Evolutionary conservation across 2,888 invertebrate species (phyloP).

Genomic region (Drosophila subquinaria): DNA sequence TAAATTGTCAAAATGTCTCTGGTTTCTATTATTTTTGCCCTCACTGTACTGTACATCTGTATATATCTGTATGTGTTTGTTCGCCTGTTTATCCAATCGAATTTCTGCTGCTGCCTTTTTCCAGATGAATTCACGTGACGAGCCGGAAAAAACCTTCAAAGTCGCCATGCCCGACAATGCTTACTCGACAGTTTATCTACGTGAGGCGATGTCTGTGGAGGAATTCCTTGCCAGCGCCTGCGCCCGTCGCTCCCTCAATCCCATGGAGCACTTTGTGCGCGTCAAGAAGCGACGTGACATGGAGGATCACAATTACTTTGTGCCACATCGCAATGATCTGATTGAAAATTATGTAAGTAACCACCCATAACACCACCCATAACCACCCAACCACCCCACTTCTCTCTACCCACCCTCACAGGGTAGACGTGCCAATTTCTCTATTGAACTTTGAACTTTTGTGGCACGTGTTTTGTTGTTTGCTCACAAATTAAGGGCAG

Average conservation of each 20-base stretch:
- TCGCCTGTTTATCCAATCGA: slow-evolving; percentile 73
- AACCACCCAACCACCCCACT: slow-evolving; percentile 1
- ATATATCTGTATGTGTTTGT: slow-evolving; percentile 28
- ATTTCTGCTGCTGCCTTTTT: slow-evolving; percentile 83
- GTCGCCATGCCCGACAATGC: slow-evolving; percentile 95
- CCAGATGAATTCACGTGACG: slow-evolving; percentile 94
- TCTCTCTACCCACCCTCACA: neutral
- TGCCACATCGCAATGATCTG: slow-evolving; percentile 96
- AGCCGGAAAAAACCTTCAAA: slow-evolving; percentile 94
- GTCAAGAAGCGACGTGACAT: slow-evolving; percentile 97
- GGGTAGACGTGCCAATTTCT: slow-evolving; percentile 22
- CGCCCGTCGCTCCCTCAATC: slow-evolving; percentile 95
- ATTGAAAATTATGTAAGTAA: slow-evolving; percentile 97
- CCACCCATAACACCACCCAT: slow-evolving; percentile 2
- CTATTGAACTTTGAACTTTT: slow-evolving; percentile 37
- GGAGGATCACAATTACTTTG: slow-evolving; percentile 98
- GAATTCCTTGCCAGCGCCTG: slow-evolving; percentile 97
- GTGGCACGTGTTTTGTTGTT: slow-evolving; percentile 44
- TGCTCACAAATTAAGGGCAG: slow-evolving; percentile 53
- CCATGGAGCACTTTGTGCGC: slow-evolving; percentile 97
- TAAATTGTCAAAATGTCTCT: no score
- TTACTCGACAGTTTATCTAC: slow-evolving; percentile 93
- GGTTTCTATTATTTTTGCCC: no score
- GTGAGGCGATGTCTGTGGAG: slow-evolving; percentile 97
- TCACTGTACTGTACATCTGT: neutral